Conservation (phyloP, 2,113 vertebrate species). For the Amphiprion ocellaris region DNA sequence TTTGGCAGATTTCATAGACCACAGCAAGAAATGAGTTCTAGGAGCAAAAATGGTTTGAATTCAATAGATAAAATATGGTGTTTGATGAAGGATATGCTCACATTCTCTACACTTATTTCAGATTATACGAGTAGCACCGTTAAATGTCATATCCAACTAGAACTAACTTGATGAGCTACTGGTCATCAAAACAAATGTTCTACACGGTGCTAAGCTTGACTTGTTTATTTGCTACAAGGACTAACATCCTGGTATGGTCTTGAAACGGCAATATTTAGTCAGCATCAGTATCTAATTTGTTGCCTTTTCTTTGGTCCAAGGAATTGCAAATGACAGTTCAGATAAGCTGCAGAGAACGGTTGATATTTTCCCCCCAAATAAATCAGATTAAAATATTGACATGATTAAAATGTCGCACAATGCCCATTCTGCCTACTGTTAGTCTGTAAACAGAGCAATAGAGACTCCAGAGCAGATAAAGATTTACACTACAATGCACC, state of each 20-base stretch:
- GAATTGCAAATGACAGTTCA: background rate
- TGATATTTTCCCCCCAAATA: conserved; percentile 1
- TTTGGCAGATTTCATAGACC: too few species aligned
- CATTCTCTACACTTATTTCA: too few species aligned
- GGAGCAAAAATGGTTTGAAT: background rate
- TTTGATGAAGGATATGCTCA: background rate
- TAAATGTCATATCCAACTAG: background rate
- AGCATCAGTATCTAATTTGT: conserved; percentile 4
- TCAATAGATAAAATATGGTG: background rate
- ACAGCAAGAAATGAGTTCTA: too few species aligned
- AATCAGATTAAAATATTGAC: conserved; percentile 4
- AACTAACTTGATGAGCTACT: too few species aligned
- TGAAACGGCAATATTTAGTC: conserved; percentile 13
- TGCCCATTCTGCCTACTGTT: background rate
- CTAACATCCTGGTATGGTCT: background rate
- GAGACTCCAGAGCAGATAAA: background rate
- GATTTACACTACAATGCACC: background rate
- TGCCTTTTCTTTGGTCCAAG: conserved; percentile 6
- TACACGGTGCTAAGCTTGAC: background rate
- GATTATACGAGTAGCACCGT: too few species aligned
- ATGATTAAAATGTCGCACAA: background rate
- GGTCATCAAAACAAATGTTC: too few species aligned
- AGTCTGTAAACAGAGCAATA: background rate
- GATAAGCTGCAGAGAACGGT: background rate
- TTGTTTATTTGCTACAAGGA: background rate